Evolutionary conservation across 1,140 invertebrate genomes (phyloP), one percentile per base, ranked within the genome.

Genomic region (Atta colombica): DNA sequence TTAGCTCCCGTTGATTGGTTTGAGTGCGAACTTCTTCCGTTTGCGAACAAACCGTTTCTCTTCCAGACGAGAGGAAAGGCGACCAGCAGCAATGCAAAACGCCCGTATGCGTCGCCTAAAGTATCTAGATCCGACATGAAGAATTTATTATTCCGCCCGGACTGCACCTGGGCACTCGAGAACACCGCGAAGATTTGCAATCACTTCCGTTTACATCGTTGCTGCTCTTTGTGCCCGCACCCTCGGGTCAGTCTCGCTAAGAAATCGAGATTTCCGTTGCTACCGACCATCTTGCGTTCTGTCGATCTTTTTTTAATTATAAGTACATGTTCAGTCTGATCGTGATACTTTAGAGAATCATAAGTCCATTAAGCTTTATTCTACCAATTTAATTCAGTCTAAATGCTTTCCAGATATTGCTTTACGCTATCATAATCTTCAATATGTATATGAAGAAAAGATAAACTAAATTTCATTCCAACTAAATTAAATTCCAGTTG

Each of bases 151-250:
- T 94, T 93, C 91, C 92, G 78, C 87, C 75, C 88, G 58, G 60
- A 66, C 87, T 92, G 91, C 94, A 94, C 94, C 94, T 95, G 94
- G 94, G 86, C 92, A 93, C 94, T 94, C 87, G 91, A 94, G 92
- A 90, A 66, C 65, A 58, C 78, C 77, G 60, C 85, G 87, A 91
- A 93, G 92, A 94, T 94, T 94, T 91, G 92, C 91, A 95, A 95
- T 95, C 93, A 94, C 90, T 91, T 84, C 88, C 88, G 90, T 80
- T 81, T 89, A 86, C 87, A 87, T 61, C 72, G 85, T 77, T 89
- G 80, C 77, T 61, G 72, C 80, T 85, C 86, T 90, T 91, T 91
- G 90, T 91, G 74, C 60, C 87, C 69, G 82, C 87, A 72, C 90
- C 78, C 82, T 78, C 60, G 61, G 88, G 84, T 90, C 82, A 88